Evolutionary conservation across 2,888 invertebrate genomes (phyloP), one percentile per base, ranked within the genome.

Genomic region (Nebria brevicollis): DNA sequence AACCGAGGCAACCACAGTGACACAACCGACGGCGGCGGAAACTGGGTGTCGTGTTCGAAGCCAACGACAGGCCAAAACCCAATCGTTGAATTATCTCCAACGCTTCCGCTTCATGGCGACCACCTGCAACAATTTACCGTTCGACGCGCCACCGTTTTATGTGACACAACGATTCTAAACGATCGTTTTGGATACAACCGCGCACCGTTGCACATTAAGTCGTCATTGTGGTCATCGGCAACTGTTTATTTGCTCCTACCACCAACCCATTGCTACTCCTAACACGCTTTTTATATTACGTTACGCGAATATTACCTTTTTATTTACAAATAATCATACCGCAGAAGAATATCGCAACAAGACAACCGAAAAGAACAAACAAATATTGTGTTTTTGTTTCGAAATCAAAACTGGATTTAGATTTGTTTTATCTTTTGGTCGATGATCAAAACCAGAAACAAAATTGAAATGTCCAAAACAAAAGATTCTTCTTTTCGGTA

Each of bases 101-200:
- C 77, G 66, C 77, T 70, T 78, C 72, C 73, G 43, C 72, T 72
- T 78, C 77, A 78, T 78, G 72, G 54, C 74, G 73, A 79, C 79
- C 43, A 73, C 43, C 74, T 74, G 73, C 79, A 70, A 70, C 70
- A 79, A 79, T 79, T 79, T 79, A 79, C 79, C 74, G 74, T 74
- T 79, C 74, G 72, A 79, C 73, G 73, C 43, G 41, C 73, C 26
- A 25, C 68, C 26, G 13, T 42, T 73, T 73, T 43, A 73, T 73
- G 73, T 73, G 73, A 73, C 73, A 73, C 26, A 11, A 34, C 70
- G 70, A 70, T 70, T 70, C 26, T 34, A 70, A 70, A 70, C 25
- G 70, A 34, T 70, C 70, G 25, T 70, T 70, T 70, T 26, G 25
- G 34, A 70, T 15, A 68, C 26, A 68, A 68, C 20, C 68, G 41